Percentiles rank a stretch among this genome's conserved stretches.
Conservation (phyloP, 1,140 invertebrate species). For the Ladona fulva region DNA sequence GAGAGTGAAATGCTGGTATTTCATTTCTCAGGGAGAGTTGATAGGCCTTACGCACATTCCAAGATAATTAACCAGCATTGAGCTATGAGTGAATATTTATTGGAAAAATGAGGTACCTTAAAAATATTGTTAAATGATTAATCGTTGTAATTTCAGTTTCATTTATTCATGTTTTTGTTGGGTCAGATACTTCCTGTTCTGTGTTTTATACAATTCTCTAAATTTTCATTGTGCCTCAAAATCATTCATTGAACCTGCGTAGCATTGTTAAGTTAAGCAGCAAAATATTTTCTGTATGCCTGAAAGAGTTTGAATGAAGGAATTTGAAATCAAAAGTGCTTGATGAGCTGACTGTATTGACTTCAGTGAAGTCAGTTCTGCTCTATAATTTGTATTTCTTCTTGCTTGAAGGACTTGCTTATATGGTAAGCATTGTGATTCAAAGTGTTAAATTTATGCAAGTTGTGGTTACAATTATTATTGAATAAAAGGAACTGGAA, state of each 20-base stretch:
- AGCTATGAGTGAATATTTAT: neutral
- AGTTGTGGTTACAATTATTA: slow-evolving; percentile 10
- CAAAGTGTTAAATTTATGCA: neutral
- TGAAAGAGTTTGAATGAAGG: neutral
- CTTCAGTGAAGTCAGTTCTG: slow-evolving; percentile 8
- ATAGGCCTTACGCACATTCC: slow-evolving; percentile 7
- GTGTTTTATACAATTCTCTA: neutral
- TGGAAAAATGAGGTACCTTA: neutral
- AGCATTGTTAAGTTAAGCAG: neutral
- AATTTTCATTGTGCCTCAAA: neutral
- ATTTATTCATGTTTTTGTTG: neutral
- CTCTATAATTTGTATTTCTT: neutral
- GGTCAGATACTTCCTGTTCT: neutral
- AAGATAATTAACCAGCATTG: neutral
- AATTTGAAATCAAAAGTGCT: neutral
- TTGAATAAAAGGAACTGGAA: neutral
- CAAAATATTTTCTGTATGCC: neutral
- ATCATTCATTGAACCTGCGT: neutral
- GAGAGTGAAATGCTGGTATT: neutral
- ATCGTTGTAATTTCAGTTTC: neutral
- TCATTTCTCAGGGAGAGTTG: neutral
- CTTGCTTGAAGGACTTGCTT: slow-evolving; percentile 8
- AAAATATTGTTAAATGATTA: neutral
- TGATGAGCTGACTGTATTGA: neutral
- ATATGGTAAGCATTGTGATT: neutral